Evolutionary conservation across 1,140 invertebrate species (phyloP).

Genomic region (Babylonia areolata): DNA sequence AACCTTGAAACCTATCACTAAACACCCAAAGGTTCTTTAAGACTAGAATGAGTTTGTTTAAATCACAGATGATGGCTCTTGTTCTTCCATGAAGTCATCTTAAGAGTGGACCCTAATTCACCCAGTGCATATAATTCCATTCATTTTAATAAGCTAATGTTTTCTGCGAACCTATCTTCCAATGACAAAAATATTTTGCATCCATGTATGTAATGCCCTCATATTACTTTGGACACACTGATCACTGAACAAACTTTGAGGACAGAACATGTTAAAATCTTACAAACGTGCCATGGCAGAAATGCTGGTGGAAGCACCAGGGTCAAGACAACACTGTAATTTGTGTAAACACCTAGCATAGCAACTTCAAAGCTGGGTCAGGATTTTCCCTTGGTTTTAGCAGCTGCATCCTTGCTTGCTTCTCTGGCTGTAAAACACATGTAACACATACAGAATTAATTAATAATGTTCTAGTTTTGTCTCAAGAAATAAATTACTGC

Average conservation of each 20-base stretch:
- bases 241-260: neutral
- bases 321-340: constrained; percentile 23
- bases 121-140: neutral
- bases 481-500: too few relatives aligned
- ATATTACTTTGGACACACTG: too few relatives aligned
- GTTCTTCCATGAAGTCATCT: too few relatives aligned
- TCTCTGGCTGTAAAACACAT: constrained; percentile 42
- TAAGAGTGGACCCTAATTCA: too few relatives aligned
- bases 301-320: constrained; percentile 4
- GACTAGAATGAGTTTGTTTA: too few relatives aligned
- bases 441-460: too few relatives aligned
- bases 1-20: too few relatives aligned
- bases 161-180: neutral
- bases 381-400: constrained; percentile 50
- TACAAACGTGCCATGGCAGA: neutral
- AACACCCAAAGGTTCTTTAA: too few relatives aligned
- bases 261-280: neutral
- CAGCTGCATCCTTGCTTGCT: constrained; percentile 37
- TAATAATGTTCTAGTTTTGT: too few relatives aligned
- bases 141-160: neutral
- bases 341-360: constrained; percentile 9
- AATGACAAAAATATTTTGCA: neutral
- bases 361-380: constrained; percentile 32
- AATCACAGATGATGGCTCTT: too few relatives aligned
- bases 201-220: neutral